Evolutionary conservation across 2,797 vertebrate genomes (phyloP).

Genomic region (Melanotaenia parkinsoni): DNA sequence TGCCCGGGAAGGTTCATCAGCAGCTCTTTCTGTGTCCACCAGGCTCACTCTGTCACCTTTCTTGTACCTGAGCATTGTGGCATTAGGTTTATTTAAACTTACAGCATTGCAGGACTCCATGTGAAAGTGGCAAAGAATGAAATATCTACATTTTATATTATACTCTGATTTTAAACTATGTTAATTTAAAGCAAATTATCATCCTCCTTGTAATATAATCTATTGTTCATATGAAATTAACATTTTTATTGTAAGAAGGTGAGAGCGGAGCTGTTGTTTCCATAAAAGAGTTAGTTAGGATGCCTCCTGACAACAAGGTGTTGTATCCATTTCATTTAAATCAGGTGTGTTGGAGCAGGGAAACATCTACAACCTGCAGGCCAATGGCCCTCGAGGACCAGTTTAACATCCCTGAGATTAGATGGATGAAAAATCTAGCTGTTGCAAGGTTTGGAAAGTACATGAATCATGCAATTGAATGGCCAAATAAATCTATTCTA

Average conservation of each 20-base stretch:
- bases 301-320: neutral
- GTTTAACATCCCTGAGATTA: too few relatives aligned
- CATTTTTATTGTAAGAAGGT: neutral
- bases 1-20: neutral
- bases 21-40: slow-evolving; percentile 22
- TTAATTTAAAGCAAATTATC: neutral
- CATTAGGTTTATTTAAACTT: slow-evolving; percentile 17
- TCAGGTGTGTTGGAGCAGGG: too few relatives aligned
- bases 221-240: neutral
- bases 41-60: neutral
- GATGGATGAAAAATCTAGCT: too few relatives aligned
- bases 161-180: neutral
- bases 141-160: neutral
- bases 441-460: too few relatives aligned
- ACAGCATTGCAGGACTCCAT: neutral
- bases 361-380: too few relatives aligned
- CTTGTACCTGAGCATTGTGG: slow-evolving; percentile 10
- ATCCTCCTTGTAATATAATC: neutral
- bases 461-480: too few relatives aligned
- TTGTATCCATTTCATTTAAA: too few relatives aligned
- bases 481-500: too few relatives aligned
- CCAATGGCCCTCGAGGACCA: too few relatives aligned
- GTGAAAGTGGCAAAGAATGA: neutral
- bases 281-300: too few relatives aligned
- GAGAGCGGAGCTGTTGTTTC: neutral